Evolutionary conservation across 2,113 vertebrate genomes (phyloP), one percentile per base, ranked within the genome.

Genomic region (Entelurus aequoreus): DNA sequence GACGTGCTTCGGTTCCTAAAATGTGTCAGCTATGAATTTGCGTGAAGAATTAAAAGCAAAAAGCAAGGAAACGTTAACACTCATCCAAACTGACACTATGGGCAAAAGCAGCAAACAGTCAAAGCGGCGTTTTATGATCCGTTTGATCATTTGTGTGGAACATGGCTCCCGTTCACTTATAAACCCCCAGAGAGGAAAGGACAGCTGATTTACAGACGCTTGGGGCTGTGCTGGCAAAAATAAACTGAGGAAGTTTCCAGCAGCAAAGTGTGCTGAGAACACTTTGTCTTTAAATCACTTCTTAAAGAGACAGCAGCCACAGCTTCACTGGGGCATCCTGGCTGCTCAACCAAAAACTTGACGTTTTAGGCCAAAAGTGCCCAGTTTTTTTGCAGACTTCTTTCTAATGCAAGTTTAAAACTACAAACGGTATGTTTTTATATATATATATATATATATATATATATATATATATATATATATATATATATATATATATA

Each of bases 211-310:
- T 82, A 82, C 72, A 70, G 78, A 82, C 48, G 52, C 76, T 62
- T 14, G 37, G 69, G 82, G 82, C 76, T 74, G 66, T 50, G 69
- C 38, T 68, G 80, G 72, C 66, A 75, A 67, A 79, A 69, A 79
- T 76, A 77, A 81, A 84, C 77, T 63, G 69, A 73, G 73, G 47
- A 76, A 57, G 67, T 72, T 81, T 84, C 72, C 72, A 36, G 70
- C 69, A 15, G 64, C 21, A 49, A 76, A 73, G 65, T 85, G 84
- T 90, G 83, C 84, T 63, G 80, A 88, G 87, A 66, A 87, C 86
- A 90, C 67, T 60, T 74, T 81, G 81, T 71, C 78, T 87, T 90
- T 92, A 92, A 94, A 94, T 91, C 89, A 92, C 81, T 80, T 88
- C 89, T 84, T 89, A 90, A 90, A 90, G 83, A 93, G 90, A 91